phyloP scores from a whole-genome alignment of 2,113 vertebrate genomes.

The Campylomormyrus tamandua region DNA sequence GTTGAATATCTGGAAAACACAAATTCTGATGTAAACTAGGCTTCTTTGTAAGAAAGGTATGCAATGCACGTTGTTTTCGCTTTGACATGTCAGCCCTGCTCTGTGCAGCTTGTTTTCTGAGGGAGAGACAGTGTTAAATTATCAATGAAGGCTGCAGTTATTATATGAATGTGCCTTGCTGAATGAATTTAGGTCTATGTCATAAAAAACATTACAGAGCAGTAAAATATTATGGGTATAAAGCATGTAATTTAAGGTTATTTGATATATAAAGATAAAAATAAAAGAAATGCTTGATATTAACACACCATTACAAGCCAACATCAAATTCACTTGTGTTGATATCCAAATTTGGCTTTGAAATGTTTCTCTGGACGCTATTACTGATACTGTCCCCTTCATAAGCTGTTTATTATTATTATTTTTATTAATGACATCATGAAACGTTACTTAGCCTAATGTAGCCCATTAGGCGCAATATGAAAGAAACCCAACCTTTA shows the following conservation, averaged over 20 bases:
- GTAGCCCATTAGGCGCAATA: not conserved
- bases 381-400: not conserved
- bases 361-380: not conserved
- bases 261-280: not conserved
- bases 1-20: not conserved
- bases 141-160: too few species aligned
- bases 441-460: not conserved
- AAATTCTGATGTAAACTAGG: not conserved
- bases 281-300: not conserved
- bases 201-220: not conserved
- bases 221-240: not conserved
- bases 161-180: too few species aligned
- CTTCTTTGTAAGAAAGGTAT: too few species aligned
- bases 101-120: too few species aligned
- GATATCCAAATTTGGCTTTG: too few species aligned
- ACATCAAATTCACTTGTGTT: not conserved
- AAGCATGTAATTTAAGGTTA: not conserved
- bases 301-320: not conserved
- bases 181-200: not conserved
- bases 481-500: not conserved
- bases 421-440: not conserved
- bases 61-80: too few species aligned
- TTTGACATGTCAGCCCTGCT: too few species aligned
- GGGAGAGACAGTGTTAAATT: too few species aligned
- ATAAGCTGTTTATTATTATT: not conserved